Percentiles rank a stretch among this genome's conserved stretches.
These are phyloP conservation scores for Mesocricetus auratus DNA, from an alignment of 2,113 vertebrate genomes.

Conservation along the genomic window DNA sequence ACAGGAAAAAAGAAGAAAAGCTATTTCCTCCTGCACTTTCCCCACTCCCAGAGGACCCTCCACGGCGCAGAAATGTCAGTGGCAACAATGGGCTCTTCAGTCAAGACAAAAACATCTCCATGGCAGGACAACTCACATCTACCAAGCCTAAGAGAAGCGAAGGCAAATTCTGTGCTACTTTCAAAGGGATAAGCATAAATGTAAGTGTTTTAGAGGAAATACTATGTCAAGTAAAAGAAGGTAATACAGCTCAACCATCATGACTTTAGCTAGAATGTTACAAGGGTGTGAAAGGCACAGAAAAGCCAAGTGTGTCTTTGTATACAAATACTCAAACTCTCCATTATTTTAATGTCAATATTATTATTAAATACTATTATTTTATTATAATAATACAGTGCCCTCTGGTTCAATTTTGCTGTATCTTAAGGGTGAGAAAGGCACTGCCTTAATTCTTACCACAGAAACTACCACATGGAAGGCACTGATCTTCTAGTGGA, in stretches of 20 bases:
- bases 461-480: neutral
- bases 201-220: constrained; percentile 58
- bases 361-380: neutral
- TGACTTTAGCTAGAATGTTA: neutral
- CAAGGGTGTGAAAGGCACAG: neutral
- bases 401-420: neutral
- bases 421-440: neutral
- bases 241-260: neutral
- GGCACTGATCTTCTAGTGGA: neutral
- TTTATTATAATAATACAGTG: neutral
- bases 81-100: constrained; percentile 88
- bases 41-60: constrained; percentile 92
- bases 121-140: constrained; percentile 84
- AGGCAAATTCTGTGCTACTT: constrained; percentile 89
- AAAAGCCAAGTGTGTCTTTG: neutral
- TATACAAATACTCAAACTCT: neutral
- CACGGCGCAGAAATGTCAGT: constrained; percentile 86
- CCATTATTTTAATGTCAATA: neutral
- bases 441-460: neutral
- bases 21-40: constrained; percentile 95
- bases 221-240: neutral
- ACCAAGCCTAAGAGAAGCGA: constrained; percentile 93
- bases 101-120: constrained; percentile 87
- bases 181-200: constrained; percentile 92
- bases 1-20: constrained; percentile 93